Conservation (phyloP, 2,113 vertebrate species). For the Anarhynchus alexandrinus region DNA sequence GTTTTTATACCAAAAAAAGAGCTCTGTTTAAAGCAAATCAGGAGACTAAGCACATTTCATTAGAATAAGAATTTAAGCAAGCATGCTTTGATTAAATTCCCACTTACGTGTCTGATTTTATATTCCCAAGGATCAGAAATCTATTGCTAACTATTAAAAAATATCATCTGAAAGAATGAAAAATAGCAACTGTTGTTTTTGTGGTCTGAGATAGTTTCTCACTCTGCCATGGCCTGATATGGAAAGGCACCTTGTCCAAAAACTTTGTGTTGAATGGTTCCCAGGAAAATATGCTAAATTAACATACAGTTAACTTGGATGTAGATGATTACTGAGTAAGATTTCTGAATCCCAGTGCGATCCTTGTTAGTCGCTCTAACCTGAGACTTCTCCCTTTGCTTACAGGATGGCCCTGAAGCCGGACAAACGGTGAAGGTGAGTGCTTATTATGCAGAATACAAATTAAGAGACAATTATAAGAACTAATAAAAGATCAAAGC, state of each 20-base stretch:
- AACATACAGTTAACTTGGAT: constrained; percentile 71
- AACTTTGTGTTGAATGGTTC: neutral
- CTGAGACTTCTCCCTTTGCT: constrained; percentile 53
- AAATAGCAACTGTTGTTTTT: neutral
- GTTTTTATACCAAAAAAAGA: neutral
- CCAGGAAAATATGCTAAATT: constrained; percentile 42
- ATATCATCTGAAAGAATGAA: constrained; percentile 27
- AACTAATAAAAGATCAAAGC: constrained; percentile 66
- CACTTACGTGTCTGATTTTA: neutral
- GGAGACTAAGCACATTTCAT: neutral
- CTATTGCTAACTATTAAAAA: constrained; percentile 52
- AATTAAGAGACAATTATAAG: constrained; percentile 65
- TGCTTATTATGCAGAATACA: constrained; percentile 69
- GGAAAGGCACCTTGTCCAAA: constrained; percentile 1
- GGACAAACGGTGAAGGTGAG: constrained; percentile 96
- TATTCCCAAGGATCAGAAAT: constrained; percentile 24
- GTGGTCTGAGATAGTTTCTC: constrained; percentile 24
- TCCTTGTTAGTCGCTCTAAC: constrained; percentile 34
- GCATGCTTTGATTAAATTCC: constrained; percentile 46
- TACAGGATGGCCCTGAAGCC: constrained; percentile 89
- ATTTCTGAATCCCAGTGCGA: constrained; percentile 70
- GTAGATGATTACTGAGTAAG: constrained; percentile 75
- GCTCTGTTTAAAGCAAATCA: constrained; percentile 7
- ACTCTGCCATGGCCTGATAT: neutral
- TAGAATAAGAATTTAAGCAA: constrained; percentile 44